Percentiles rank a stretch among this genome's conserved stretches.
These are phyloP conservation scores for Netelia virgata DNA, from an alignment of 2,888 invertebrate genomes.

Conservation along the genomic window DNA sequence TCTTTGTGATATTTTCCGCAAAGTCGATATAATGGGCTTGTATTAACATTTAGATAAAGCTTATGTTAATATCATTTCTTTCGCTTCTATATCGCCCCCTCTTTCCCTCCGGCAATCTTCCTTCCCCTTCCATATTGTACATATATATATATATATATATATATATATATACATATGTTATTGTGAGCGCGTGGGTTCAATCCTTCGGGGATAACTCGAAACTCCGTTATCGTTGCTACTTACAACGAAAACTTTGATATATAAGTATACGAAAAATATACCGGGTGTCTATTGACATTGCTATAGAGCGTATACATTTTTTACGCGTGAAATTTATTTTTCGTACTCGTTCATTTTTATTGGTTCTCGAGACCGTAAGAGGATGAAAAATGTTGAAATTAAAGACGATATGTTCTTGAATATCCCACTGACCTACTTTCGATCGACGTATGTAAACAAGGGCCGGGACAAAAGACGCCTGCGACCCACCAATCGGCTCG, in stretches of 20 bases:
- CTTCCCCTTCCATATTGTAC: conserved; percentile 12
- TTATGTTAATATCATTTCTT: conserved; percentile 78
- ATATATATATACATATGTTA: conserved; percentile 44
- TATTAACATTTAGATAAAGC: conserved; percentile 84
- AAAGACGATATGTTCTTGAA: too few relatives aligned
- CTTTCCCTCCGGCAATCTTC: conserved; percentile 61
- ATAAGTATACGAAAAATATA: not conserved
- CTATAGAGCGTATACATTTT: too few relatives aligned
- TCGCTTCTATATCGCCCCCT: conserved; percentile 43
- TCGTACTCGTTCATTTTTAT: not conserved
- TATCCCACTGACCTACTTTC: too few relatives aligned
- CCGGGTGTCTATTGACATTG: too few relatives aligned
- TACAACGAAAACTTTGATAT: conserved; percentile 3
- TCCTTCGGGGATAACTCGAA: conserved; percentile 64
- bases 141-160: not conserved
- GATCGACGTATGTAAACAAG: too few relatives aligned
- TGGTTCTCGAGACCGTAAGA: not conserved
- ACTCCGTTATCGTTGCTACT: conserved; percentile 45
- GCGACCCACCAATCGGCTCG: too few relatives aligned
- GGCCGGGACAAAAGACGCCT: too few relatives aligned
- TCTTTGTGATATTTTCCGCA: conserved; percentile 74
- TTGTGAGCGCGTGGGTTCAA: conserved; percentile 22
- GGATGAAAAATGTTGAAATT: too few relatives aligned
- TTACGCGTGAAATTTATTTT: not conserved
- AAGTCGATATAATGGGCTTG: conserved; percentile 75